Evolutionary conservation across 2,888 invertebrate genomes (phyloP).

Genomic region (Eupithecia abbreviata): DNA sequence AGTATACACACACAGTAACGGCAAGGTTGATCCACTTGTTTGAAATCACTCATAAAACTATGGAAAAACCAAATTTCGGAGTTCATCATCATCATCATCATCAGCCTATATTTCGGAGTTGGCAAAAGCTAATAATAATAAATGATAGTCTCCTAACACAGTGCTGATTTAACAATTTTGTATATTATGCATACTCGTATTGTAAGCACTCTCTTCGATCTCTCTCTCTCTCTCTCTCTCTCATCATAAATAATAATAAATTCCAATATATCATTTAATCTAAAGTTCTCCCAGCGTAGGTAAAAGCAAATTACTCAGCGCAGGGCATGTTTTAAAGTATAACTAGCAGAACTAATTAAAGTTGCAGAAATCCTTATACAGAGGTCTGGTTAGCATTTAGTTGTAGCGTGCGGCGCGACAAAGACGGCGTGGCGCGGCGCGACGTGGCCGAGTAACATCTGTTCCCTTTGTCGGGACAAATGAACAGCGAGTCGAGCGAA

Average conservation of each 20-base stretch:
- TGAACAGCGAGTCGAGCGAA: slow-evolving; percentile 75
- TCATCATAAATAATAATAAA: neutral
- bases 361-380: slow-evolving; percentile 42
- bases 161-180: too few relatives aligned
- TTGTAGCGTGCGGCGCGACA: slow-evolving; percentile 42
- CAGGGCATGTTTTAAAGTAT: slow-evolving; percentile 26
- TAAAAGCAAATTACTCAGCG: slow-evolving; percentile 16
- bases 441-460: slow-evolving; percentile 62
- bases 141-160: too few relatives aligned
- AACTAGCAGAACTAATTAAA: slow-evolving; percentile 36
- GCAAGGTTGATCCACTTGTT: too few relatives aligned
- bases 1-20: too few relatives aligned
- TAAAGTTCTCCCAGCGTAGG: neutral
- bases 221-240: too few relatives aligned
- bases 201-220: neutral
- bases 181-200: neutral
- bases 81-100: too few relatives aligned
- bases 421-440: slow-evolving; percentile 46
- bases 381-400: slow-evolving; percentile 43
- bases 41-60: too few relatives aligned
- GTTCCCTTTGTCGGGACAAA: slow-evolving; percentile 77
- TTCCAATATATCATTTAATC: neutral
- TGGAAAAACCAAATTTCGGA: too few relatives aligned
- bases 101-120: too few relatives aligned
- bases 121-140: too few relatives aligned